phyloP scores from a whole-genome alignment of 2,888 invertebrate genomes.

The Platerodrilus igneus region DNA sequence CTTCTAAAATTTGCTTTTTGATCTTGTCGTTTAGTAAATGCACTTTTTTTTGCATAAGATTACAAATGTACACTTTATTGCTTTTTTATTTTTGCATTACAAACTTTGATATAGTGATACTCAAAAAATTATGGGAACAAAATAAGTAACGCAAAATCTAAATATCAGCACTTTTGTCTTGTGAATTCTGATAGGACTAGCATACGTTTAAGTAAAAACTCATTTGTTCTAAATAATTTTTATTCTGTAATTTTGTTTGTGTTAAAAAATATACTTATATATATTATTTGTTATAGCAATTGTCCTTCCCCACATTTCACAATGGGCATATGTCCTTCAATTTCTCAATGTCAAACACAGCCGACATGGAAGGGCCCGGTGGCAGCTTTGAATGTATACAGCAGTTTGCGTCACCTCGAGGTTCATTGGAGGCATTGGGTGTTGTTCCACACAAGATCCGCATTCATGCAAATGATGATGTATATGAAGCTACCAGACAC shows the following conservation, averaged over 20 bases:
- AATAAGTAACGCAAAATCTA: too few relatives aligned
- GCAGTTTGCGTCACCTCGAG: constrained; percentile 50
- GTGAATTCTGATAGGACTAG: too few relatives aligned
- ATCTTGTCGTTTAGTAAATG: too few relatives aligned
- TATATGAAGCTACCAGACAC: constrained; percentile 87
- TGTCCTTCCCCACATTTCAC: constrained; percentile 37
- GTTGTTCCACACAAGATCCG: constrained; percentile 83
- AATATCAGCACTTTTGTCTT: too few relatives aligned
- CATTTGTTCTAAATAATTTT: neutral
- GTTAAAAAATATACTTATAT: neutral
- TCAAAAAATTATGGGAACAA: too few relatives aligned
- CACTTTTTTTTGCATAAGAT: too few relatives aligned
- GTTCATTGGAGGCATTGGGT: constrained; percentile 76
- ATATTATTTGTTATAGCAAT: constrained; percentile 28
- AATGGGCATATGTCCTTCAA: constrained; percentile 60
- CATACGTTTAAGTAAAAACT: too few relatives aligned
- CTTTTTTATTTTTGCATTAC: too few relatives aligned
- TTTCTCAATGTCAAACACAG: constrained; percentile 73
- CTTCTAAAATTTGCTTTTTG: too few relatives aligned
- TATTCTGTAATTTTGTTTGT: neutral
- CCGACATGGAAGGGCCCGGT: constrained; percentile 76
- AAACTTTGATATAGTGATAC: too few relatives aligned
- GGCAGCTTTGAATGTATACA: constrained; percentile 93
- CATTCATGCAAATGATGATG: constrained; percentile 92
- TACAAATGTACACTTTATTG: too few relatives aligned